Evolutionary conservation across 2,113 vertebrate species (phyloP).

Genomic region (pig (Sus scrofa)): T2T-Sscrofa CM000825.6:99818001-99818500

Average conservation of each 20-base stretch:
- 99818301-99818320: no score
- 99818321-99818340: no score
- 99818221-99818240: no score
- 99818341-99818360: no score
- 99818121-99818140: background rate
- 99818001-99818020: background rate
- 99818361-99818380: no score
- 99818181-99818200: background rate
- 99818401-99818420: no score
- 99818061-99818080: background rate
- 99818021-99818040: background rate
- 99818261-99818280: no score
- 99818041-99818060: background rate
- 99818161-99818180: background rate
- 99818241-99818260: no score
- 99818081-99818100: background rate
- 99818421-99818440: no score
- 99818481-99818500: background rate
- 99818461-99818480: background rate
- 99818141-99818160: conserved; percentile 19
- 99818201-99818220: background rate
- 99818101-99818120: background rate
- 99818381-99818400: no score
- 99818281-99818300: no score
- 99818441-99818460: background rate